Percentiles rank a stretch among this genome's conserved stretches.
These are phyloP conservation scores for Stramonita haemastoma DNA, from an alignment of 2,888 invertebrate species.

Conservation along the genomic window DNA sequence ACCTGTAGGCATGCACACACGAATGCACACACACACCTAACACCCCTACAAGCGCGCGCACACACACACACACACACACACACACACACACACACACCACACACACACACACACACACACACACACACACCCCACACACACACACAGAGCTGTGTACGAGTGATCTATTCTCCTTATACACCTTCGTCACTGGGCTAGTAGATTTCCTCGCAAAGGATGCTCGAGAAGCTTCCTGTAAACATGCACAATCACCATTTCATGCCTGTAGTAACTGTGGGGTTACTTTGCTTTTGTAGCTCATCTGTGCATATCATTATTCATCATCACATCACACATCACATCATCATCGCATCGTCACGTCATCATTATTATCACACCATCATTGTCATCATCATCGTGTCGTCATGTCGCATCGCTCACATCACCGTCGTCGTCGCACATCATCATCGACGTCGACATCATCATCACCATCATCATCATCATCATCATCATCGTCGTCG, in stretches of 20 bases:
- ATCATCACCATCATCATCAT: too few relatives aligned
- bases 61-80: not conserved
- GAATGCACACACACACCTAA: not conserved
- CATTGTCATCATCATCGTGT: too few relatives aligned
- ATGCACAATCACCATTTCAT: not conserved
- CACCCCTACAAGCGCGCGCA: not conserved
- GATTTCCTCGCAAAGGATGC: constrained; percentile 90
- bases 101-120: constrained; percentile 12
- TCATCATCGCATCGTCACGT: too few relatives aligned
- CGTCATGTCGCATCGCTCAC: too few relatives aligned
- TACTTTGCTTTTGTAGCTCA: too few relatives aligned
- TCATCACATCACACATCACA: too few relatives aligned
- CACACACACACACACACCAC: not conserved
- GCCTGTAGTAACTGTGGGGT: too few relatives aligned
- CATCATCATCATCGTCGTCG: too few relatives aligned
- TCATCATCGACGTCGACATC: too few relatives aligned
- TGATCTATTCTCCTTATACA: constrained; percentile 75
- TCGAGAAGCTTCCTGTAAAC: constrained; percentile 86
- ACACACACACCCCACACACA: constrained; percentile 9
- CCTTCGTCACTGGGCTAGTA: constrained; percentile 90
- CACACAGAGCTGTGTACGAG: not conserved
- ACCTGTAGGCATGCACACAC: not conserved
- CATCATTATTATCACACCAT: too few relatives aligned
- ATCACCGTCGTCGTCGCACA: too few relatives aligned
- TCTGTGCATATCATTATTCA: too few relatives aligned